phyloP scores from a whole-genome alignment of 2,797 vertebrate species.

The Oceanodroma leucorhoa region DNA sequence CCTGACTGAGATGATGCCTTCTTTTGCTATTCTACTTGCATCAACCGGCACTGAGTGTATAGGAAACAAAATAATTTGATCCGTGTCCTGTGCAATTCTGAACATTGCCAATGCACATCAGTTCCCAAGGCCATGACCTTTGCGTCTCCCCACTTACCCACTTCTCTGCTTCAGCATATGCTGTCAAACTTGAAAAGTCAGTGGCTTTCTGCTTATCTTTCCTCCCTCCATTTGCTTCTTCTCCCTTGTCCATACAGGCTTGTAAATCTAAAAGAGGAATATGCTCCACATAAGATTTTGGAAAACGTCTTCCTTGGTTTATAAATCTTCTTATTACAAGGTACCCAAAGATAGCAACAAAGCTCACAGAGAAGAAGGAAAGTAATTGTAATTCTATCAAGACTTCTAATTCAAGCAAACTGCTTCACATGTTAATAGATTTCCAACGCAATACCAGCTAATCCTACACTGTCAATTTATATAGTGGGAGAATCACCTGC shows the following conservation, averaged over 20 bases:
- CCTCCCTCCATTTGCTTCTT: neutral
- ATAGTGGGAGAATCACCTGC: conserved; percentile 40
- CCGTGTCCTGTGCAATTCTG: neutral
- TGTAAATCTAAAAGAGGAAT: neutral
- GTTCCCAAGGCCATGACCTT: neutral
- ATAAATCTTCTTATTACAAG: conserved; percentile 9
- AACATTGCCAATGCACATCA: neutral
- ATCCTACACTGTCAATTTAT: conserved; percentile 56
- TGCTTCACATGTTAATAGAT: conserved; percentile 65
- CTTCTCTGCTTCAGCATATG: neutral
- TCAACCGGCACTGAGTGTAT: fast-evolving
- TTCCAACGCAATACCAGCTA: conserved; percentile 39
- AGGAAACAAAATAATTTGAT: neutral
- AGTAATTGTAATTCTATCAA: conserved; percentile 58
- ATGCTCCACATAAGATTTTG: neutral
- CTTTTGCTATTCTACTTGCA: neutral
- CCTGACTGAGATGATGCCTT: neutral
- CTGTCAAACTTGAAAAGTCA: neutral
- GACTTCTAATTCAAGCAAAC: conserved; percentile 47
- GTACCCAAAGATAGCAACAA: neutral
- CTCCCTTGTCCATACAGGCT: neutral
- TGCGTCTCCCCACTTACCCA: neutral
- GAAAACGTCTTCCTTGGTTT: conserved; percentile 6
- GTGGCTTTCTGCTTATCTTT: neutral
- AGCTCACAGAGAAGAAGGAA: conserved; percentile 22